Percentiles rank a stretch among this genome's conserved stretches.
phyloP scores from a whole-genome alignment of 2,113 vertebrate species.

The Tragelaphus buxtoni region DNA sequence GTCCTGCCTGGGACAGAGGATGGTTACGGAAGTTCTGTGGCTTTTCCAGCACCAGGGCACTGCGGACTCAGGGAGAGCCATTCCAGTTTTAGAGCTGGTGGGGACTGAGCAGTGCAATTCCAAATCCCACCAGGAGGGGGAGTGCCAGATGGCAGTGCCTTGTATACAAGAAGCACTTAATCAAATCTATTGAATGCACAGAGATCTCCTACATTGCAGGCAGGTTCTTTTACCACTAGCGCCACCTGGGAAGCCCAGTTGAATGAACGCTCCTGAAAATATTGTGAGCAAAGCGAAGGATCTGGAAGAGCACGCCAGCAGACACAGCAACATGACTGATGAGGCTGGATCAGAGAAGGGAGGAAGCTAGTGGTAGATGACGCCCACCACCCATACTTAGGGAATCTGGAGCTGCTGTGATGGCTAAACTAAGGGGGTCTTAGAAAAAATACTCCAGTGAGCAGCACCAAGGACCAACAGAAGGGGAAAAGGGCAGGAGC shows the following conservation, averaged over 20 bases:
- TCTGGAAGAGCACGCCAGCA: not conserved
- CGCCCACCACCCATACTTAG: not conserved
- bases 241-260: not conserved
- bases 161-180: not conserved
- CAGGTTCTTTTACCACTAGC: not conserved
- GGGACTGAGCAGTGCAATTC: not conserved
- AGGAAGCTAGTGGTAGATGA: not conserved
- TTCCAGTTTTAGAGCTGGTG: not conserved
- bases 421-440: not conserved
- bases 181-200: not conserved
- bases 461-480: not conserved
- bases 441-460: not conserved
- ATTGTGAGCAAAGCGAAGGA: not conserved
- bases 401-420: not conserved
- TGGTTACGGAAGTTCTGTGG: not conserved
- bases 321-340: rapidly evolving
- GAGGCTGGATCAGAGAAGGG: not conserved
- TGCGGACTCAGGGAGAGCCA: not conserved
- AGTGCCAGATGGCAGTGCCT: not conserved
- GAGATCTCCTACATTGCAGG: not conserved
- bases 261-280: not conserved
- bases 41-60: not conserved
- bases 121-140: not conserved
- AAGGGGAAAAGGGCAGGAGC: not conserved
- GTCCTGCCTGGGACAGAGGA: not conserved